Evolutionary conservation across 2,113 vertebrate species (phyloP).

Genomic region (Pollimyrus isidori): DNA sequence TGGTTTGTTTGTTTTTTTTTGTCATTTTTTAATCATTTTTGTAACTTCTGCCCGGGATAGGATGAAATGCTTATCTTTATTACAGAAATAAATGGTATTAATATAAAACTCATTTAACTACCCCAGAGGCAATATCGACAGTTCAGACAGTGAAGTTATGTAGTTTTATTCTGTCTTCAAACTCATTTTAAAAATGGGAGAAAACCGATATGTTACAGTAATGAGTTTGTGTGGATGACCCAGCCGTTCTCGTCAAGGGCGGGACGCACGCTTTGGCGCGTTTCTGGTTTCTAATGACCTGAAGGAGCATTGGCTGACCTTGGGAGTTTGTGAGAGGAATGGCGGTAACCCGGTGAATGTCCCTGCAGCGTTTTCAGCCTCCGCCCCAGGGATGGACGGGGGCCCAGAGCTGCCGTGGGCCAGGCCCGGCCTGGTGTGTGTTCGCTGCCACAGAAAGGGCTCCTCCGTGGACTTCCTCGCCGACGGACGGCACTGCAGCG

Average conservation of each 20-base stretch:
- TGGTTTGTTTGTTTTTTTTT: background rate
- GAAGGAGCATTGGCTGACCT: background rate
- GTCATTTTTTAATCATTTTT: background rate
- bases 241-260: background rate
- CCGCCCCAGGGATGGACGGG: conserved; percentile 31
- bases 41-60: background rate
- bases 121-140: background rate
- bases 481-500: conserved; percentile 69
- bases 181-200: background rate
- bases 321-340: background rate
- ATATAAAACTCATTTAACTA: background rate
- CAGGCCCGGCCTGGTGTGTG: conserved; percentile 64
- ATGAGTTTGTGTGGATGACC: background rate
- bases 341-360: background rate
- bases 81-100: background rate
- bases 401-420: conserved; percentile 47
- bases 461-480: conserved; percentile 63
- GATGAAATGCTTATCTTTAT: background rate
- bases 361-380: conserved; percentile 8
- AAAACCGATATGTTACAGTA: background rate
- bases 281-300: background rate
- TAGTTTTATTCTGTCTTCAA: background rate
- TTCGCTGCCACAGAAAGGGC: conserved; percentile 69
- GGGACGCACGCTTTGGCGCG: background rate
- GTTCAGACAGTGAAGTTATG: background rate